phyloP scores from a whole-genome alignment of 2,797 vertebrate species.

The Sorex maritimensis region DNA sequence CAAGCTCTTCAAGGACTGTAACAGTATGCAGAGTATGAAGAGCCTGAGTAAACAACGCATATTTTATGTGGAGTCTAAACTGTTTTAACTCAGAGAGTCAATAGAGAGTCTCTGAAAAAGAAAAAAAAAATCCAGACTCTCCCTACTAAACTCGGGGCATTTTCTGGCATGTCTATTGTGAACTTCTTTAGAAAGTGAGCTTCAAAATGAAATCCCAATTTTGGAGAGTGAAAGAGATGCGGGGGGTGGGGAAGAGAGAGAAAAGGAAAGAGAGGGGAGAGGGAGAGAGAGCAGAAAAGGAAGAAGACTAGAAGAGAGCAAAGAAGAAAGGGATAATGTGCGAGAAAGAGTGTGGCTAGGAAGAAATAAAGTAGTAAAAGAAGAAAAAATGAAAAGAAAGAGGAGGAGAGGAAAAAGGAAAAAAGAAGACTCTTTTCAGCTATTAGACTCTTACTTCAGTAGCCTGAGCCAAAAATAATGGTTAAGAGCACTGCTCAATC shows the following conservation, averaged over 20 bases:
- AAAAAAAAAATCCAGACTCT: neutral
- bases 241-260: neutral
- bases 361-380: too few relatives aligned
- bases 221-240: neutral
- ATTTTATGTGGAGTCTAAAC: slow-evolving; percentile 83
- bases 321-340: too few relatives aligned
- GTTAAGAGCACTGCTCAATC: neutral
- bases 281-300: neutral
- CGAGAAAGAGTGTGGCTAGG: too few relatives aligned
- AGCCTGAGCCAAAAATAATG: neutral
- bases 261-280: neutral
- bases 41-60: slow-evolving; percentile 76
- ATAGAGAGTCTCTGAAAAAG: slow-evolving; percentile 28
- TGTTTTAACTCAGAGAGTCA: slow-evolving; percentile 72
- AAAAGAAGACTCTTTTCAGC: neutral
- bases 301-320: neutral
- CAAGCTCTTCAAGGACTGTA: slow-evolving; percentile 82
- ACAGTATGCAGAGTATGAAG: slow-evolving; percentile 83
- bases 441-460: neutral
- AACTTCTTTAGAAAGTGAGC: slow-evolving; percentile 61
- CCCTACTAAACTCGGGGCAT: slow-evolving; percentile 21
- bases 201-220: slow-evolving; percentile 43
- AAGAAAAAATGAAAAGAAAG: too few relatives aligned
- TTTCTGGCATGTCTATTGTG: slow-evolving; percentile 47
- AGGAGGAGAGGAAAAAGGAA: neutral